A percentile compares a stretch with the other conserved stretches of the same genome.
Evolutionary conservation across 2,113 vertebrate genomes (phyloP).

Genomic region (Microcebus ravelobensis): DNA sequence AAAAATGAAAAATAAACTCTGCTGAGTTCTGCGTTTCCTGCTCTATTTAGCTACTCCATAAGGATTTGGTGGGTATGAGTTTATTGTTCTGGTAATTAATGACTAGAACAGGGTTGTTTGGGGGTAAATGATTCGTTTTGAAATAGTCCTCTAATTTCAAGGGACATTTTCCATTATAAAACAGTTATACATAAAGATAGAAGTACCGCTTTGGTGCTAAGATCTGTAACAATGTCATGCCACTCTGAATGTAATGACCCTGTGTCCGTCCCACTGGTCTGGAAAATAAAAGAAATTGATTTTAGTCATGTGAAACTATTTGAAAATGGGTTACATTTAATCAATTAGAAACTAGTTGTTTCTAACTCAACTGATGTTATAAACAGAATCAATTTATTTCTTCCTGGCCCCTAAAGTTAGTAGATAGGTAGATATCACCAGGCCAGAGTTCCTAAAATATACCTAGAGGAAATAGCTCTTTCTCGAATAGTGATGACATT

Average conservation of each 20-base stretch:
- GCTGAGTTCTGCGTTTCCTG: slow-evolving; percentile 12
- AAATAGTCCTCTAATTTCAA: background rate
- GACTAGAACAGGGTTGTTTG: background rate
- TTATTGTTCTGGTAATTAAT: slow-evolving; percentile 30
- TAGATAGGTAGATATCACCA: background rate
- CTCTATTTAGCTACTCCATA: background rate
- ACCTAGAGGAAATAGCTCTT: background rate
- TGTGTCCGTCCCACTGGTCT: background rate
- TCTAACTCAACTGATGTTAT: background rate
- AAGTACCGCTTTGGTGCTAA: background rate
- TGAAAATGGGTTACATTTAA: slow-evolving; percentile 6
- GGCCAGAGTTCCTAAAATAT: background rate
- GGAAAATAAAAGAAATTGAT: slow-evolving; percentile 17
- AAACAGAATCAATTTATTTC: background rate
- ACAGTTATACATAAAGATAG: slow-evolving; percentile 12
- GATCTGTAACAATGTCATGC: background rate
- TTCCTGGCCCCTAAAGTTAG: background rate
- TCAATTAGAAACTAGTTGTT: background rate
- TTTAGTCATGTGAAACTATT: background rate
- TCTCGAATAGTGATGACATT: background rate
- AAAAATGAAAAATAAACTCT: slow-evolving; percentile 3
- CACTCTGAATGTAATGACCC: background rate
- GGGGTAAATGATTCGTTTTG: slow-evolving; percentile 23
- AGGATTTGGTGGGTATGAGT: background rate
- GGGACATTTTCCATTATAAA: slow-evolving; percentile 14